Evolutionary conservation across 2,797 vertebrate genomes (phyloP), one percentile per base, ranked within the genome.

Genomic region (Bradypodion ventrale): DNA sequence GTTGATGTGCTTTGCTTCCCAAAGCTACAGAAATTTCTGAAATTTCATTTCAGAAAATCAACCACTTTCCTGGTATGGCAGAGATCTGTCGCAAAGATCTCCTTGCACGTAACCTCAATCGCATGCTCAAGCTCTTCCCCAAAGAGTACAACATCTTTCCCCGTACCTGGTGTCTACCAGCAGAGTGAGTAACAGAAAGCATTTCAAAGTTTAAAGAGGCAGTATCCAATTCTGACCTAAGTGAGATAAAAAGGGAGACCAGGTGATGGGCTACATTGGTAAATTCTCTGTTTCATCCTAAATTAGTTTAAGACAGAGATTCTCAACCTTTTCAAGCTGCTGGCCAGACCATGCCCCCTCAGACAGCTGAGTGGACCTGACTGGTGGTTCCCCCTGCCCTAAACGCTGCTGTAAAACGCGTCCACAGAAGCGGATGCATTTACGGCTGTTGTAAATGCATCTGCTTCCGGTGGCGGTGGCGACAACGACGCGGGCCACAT

Each of bases 1-100:
- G 35, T 19, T 56, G 52, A 21, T 19, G 21, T 56, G 19, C 52
- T 2, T 56, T 15, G 12, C 5, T 35, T 27, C 32, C 12, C 27
- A 32, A 9, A 4, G 21, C 1, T 40, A 19, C 23, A 35, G 68
- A 4, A 1, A 1, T 3, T n/a, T 59, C 40, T 78, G 19, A n/a
- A n/a, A n/a, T 46, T 85, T 66, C 37, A 8, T 92, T 94, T 70
- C 93, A 97, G 96, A 97, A 96, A 94, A 96, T 97, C 92, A 97
- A 96, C 93, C 96, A 96, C 85, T 97, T 97, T 65, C 96, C 96
- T 0, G 96, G 96, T 87, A 97, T 97, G 96, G 95, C 90, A 0
- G 96, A 97, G 92, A 95, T 97, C 85, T 97, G 96, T 90, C 94
- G 95, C 44, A 97, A 97, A 88, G 95, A 96, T 83, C 78, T 96